Evolutionary conservation across 2,797 vertebrate species (phyloP).

Genomic region (Cottoperca gobio): DNA sequence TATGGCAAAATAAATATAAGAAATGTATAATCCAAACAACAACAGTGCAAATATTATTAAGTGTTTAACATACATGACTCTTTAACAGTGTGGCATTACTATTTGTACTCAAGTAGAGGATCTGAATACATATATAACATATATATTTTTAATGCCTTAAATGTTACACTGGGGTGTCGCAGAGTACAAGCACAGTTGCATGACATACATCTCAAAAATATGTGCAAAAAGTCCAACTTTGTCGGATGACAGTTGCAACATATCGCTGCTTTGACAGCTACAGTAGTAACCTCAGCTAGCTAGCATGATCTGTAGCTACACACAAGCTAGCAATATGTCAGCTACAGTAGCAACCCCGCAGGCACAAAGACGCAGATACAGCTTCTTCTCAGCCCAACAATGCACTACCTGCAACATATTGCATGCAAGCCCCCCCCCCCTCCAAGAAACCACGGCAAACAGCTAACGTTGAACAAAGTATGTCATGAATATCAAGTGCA

Average conservation of each 20-base stretch:
- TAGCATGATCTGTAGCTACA: constrained; percentile 52
- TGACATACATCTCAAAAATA: background rate
- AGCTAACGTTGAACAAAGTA: background rate
- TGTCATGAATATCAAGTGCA: background rate
- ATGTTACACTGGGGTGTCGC: background rate
- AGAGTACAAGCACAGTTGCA: background rate
- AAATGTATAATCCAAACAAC: no score
- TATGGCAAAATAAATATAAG: no score
- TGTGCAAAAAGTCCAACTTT: background rate
- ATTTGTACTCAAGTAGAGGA: background rate
- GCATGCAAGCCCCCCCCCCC: background rate
- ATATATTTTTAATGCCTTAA: background rate
- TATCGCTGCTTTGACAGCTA: constrained; percentile 48
- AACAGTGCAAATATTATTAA: no score
- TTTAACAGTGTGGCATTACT: background rate
- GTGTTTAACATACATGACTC: background rate
- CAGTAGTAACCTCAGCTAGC: constrained; percentile 34
- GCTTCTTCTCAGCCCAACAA: constrained; percentile 15
- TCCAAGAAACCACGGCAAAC: background rate
- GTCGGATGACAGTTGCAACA: constrained; percentile 29
- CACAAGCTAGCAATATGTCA: constrained; percentile 61
- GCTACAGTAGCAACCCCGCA: constrained; percentile 66
- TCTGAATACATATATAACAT: no score
- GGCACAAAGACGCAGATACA: constrained; percentile 72
- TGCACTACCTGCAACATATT: background rate